Conservation (phyloP, 2,113 vertebrate genomes). For the Bubo scandiacus region DNA sequence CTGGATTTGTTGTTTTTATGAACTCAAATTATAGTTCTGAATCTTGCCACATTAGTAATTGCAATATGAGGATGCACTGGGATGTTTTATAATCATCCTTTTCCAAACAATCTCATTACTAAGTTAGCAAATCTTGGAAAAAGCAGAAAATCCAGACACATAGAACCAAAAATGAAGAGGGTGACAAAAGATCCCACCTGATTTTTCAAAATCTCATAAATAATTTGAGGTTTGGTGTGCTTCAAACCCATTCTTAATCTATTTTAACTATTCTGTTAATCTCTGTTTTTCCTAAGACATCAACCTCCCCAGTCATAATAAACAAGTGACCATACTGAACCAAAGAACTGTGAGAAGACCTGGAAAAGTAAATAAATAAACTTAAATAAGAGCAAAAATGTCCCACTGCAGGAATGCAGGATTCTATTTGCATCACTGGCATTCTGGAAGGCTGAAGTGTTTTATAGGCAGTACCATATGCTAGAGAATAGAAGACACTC, state of each 20-base stretch:
- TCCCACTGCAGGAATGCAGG: neutral
- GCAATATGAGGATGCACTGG: neutral
- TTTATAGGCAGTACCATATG: neutral
- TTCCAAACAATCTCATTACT: neutral
- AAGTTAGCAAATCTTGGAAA: neutral
- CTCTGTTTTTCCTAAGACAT: neutral
- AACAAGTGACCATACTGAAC: neutral
- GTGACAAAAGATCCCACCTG: neutral
- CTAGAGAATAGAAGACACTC: neutral
- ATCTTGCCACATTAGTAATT: neutral
- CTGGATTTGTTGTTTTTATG: neutral
- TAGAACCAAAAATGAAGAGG: neutral
- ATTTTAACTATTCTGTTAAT: neutral
- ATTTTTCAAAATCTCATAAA: neutral
- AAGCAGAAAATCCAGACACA: neutral
- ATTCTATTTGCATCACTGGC: neutral
- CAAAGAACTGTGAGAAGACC: neutral
- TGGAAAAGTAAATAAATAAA: neutral
- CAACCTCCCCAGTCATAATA: neutral
- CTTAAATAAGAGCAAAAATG: neutral
- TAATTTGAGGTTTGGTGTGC: neutral
- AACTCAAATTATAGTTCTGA: neutral
- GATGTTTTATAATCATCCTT: neutral
- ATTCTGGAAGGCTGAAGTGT: neutral
- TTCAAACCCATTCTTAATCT: neutral